These are phyloP conservation scores for Osmerus mordax DNA, from an alignment of 2,113 vertebrate genomes.

Conservation along the genomic window DNA sequence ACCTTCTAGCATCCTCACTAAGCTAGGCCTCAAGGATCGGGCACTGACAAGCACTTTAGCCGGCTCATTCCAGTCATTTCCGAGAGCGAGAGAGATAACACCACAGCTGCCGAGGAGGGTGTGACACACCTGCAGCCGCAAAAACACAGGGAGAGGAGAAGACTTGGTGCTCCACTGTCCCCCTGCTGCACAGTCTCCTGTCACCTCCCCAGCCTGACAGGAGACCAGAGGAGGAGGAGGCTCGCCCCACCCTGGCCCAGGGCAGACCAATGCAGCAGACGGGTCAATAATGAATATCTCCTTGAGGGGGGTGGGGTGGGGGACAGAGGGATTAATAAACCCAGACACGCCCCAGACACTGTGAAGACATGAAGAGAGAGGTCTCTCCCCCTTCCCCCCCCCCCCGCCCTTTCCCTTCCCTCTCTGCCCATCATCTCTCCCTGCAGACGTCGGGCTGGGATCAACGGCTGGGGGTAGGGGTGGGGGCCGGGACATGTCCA, in stretches of 20 bases:
- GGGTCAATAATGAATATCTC: slow-evolving; percentile 69
- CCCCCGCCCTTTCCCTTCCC: not conserved
- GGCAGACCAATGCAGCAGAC: slow-evolving; percentile 30
- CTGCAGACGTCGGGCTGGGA: not conserved
- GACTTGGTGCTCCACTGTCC: not conserved
- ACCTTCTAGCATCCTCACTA: too few species aligned
- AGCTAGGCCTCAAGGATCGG: too few species aligned
- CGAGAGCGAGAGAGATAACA: too few species aligned
- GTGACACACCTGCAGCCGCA: too few species aligned
- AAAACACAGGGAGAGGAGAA: not conserved
- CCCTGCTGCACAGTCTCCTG: slow-evolving; percentile 52
- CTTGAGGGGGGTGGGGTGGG: not conserved
- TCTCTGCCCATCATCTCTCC: slow-evolving; percentile 1
- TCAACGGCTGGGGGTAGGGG: too few species aligned
- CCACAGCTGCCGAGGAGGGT: too few species aligned
- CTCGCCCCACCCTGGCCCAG: not conserved
- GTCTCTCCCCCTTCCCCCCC: slow-evolving; percentile 4
- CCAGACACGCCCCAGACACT: slow-evolving; percentile 38
- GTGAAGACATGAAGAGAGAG: slow-evolving; percentile 22
- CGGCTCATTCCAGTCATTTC: too few species aligned
- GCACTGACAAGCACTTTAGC: too few species aligned
- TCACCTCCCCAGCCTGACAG: slow-evolving; percentile 50
- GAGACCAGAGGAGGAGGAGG: slow-evolving; percentile 56
- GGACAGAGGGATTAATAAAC: slow-evolving; percentile 63
- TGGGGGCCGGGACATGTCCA: too few species aligned